A percentile compares a stretch with the other conserved stretches of the same genome.
Evolutionary conservation across 2,113 vertebrate genomes (phyloP).

Genomic region (Trochalopteron elliotii): DNA sequence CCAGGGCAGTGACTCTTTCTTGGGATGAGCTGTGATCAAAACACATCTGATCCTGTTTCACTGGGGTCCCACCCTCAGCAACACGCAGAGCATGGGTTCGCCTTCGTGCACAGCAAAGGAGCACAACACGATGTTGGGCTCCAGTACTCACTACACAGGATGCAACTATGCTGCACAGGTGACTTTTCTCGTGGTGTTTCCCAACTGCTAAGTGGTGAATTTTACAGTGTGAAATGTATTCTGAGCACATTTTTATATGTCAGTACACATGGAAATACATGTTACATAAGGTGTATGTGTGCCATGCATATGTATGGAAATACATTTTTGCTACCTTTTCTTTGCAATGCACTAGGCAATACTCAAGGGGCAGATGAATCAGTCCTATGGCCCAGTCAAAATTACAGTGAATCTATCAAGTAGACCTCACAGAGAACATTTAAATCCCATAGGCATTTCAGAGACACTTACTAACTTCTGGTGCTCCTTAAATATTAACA

Average conservation of each 20-base stretch:
- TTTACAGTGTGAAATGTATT: not conserved
- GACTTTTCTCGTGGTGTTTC: not conserved
- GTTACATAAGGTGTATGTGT: not conserved
- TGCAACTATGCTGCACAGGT: not conserved
- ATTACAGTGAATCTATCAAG: not conserved
- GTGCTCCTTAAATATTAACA: slow-evolving; percentile 44
- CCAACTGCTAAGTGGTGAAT: not conserved
- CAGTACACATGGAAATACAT: not conserved
- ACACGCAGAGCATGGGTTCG: accelerated
- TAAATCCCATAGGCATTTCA: slow-evolving; percentile 25
- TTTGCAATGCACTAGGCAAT: not conserved
- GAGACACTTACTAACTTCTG: slow-evolving; percentile 34
- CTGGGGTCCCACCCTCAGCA: not conserved
- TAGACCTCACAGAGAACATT: not conserved
- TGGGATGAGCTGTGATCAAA: not conserved
- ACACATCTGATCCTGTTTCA: not conserved
- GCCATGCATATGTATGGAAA: not conserved
- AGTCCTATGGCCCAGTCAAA: not conserved
- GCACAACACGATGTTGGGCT: accelerated
- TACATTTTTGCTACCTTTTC: not conserved
- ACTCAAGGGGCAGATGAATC: not conserved
- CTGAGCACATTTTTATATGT: not conserved
- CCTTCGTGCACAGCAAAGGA: not conserved
- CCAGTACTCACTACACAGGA: not conserved
- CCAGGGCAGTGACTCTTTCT: not conserved